Base-by-base conservation (phyloP, 2,888 invertebrate species). In the Ferdinandea cuprea region DNA sequence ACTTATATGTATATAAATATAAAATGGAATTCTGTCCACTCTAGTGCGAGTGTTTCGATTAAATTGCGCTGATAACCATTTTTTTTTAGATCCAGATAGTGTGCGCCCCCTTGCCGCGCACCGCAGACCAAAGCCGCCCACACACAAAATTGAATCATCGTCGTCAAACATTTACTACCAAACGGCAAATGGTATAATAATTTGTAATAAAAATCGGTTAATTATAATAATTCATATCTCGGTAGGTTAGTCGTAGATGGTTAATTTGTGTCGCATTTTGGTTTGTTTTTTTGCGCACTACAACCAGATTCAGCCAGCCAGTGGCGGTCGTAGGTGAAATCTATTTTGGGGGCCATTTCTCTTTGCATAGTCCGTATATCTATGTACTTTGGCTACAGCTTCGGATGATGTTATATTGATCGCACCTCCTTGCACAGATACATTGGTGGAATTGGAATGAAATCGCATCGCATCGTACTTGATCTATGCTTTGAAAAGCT, bases 331-430 rank as follows among this genome's bases (percentile, higher is more conserved):
- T 77, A 66, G 81, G 72, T 77, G 78, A 66, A 72, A 78, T 78
- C 81, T 81, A 78, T 72, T 81, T 81, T 71, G 58, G n/a, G 77
- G 65, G 15, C 46, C 59, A 40, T 81, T 81, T 81, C 79, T 46
- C 79, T 66, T 37, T n/a, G n/a, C n/a, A n/a, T n/a, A n/a, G n/a
- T n/a, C n/a, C n/a, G n/a, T n/a, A n/a, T n/a, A n/a, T 50, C 52
- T 48, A 77, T 52, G 44, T 42, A 6, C 3, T 71, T 35, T 50
- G 25, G 40, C 19, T 46, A 30, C 1, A 54, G n/a, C 13, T 8
- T n/a, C n/a, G n/a, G 46, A 9, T 37, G 25, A 11, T 56, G 52
- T n/a, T 37, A 32, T 25, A 32, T 25, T 50, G 58, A 8, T 58
- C n/a, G 61, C 42, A 65, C 19, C 56, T 66, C 13, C 8, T 46